Evolutionary conservation across 2,113 vertebrate genomes (phyloP).

Genomic region (Octodon degus): DNA sequence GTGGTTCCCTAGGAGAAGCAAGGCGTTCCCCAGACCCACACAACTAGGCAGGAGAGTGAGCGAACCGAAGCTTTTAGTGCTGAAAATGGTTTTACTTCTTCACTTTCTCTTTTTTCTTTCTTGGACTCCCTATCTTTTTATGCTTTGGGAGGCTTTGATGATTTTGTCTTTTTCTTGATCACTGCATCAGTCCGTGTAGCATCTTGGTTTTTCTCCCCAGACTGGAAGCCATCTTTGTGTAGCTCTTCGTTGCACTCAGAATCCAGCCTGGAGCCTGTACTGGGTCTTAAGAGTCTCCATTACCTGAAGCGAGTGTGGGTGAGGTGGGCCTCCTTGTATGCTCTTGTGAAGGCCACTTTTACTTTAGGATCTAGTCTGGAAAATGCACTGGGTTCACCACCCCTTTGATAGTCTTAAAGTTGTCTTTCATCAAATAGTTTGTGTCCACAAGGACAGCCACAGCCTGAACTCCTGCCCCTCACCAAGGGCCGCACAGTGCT

Average conservation of each 20-base stretch:
- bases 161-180: slow-evolving; percentile 95
- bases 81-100: slow-evolving; percentile 85
- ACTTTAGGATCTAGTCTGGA: slow-evolving; percentile 97
- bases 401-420: slow-evolving; percentile 93
- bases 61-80: slow-evolving; percentile 15
- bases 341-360: slow-evolving; percentile 96
- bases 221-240: slow-evolving; percentile 82
- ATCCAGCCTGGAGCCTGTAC: slow-evolving; percentile 62
- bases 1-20: slow-evolving; percentile 39
- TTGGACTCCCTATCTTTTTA: slow-evolving; percentile 87
- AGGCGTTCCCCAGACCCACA: slow-evolving; percentile 62
- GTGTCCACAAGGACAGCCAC: slow-evolving; percentile 93
- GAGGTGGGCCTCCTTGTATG: slow-evolving; percentile 93
- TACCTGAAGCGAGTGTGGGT: slow-evolving; percentile 92
- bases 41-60: slow-evolving; percentile 3
- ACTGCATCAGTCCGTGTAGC: slow-evolving; percentile 91
- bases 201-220: slow-evolving; percentile 89
- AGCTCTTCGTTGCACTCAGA: slow-evolving; percentile 84
- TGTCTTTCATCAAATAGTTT: slow-evolving; percentile 95
- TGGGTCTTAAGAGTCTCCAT: slow-evolving; percentile 89
- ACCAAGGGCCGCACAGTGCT: slow-evolving; percentile 89
- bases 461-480: slow-evolving; percentile 88
- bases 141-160: slow-evolving; percentile 88
- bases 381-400: slow-evolving; percentile 92
- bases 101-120: slow-evolving; percentile 90